phyloP scores from a whole-genome alignment of 2,888 invertebrate species.

The Metalampra italica region DNA sequence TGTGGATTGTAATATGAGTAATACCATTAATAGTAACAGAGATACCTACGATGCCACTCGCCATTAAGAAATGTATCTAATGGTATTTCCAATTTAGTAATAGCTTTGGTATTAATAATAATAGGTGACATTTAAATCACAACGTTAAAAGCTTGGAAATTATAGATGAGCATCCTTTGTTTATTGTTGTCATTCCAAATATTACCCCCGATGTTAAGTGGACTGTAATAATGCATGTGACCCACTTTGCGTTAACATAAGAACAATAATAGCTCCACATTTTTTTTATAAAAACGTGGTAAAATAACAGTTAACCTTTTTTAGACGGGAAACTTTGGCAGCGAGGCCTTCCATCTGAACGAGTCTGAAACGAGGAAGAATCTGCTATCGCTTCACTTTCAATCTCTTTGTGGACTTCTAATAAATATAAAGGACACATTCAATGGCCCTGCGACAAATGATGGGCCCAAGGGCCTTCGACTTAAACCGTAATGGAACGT shows the following conservation, averaged over 20 bases:
- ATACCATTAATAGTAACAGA: constrained; percentile 8
- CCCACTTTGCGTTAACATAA: constrained; percentile 3
- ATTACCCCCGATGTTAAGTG: not conserved
- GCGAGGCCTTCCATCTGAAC: constrained; percentile 15
- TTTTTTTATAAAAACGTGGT: too few relatives aligned
- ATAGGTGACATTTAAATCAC: too few relatives aligned
- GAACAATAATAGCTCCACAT: too few relatives aligned
- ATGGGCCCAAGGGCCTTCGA: constrained; percentile 7
- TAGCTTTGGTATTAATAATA: too few relatives aligned
- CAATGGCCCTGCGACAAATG: constrained; percentile 15
- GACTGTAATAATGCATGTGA: constrained; percentile 3
- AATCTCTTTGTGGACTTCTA: constrained; percentile 17
- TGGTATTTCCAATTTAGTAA: too few relatives aligned
- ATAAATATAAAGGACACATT: constrained; percentile 19
- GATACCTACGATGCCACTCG: too few relatives aligned
- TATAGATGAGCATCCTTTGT: too few relatives aligned
- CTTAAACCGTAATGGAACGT: not conserved
- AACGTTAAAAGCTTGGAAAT: too few relatives aligned
- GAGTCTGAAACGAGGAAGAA: constrained; percentile 18
- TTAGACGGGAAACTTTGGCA: constrained; percentile 11
- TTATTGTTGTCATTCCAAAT: too few relatives aligned
- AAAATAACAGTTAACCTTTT: constrained; percentile 14
- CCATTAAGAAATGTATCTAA: too few relatives aligned
- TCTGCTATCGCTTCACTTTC: constrained; percentile 18
- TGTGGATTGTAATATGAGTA: constrained; percentile 7